These are phyloP conservation scores for Ciconia nigra DNA, from an alignment of 2,797 vertebrate genomes.

Conservation along the genomic window DNA sequence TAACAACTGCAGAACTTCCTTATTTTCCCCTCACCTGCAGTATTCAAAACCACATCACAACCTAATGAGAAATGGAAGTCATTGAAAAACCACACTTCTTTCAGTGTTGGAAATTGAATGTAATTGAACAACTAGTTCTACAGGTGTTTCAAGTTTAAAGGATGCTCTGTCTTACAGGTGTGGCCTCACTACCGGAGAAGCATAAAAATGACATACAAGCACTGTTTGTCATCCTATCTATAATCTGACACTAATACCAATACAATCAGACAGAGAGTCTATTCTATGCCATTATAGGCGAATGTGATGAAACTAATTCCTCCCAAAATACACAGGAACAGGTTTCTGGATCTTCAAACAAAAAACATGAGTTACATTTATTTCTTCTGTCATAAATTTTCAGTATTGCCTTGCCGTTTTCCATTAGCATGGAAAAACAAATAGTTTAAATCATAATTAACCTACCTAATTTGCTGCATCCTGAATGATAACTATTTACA, in stretches of 20 bases:
- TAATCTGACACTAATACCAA: conserved; percentile 22
- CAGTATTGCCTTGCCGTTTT: not conserved
- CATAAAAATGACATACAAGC: not conserved
- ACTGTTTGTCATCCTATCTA: conserved; percentile 24
- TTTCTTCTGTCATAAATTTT: not conserved
- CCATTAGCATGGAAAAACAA: not conserved
- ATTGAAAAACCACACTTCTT: conserved; percentile 47
- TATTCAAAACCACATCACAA: conserved; percentile 33
- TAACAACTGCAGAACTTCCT: not conserved
- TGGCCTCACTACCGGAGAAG: not conserved
- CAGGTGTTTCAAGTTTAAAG: conserved; percentile 55
- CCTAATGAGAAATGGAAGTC: conserved; percentile 26
- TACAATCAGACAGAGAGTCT: not conserved
- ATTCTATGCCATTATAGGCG: not conserved
- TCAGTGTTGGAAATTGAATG: conserved; percentile 3
- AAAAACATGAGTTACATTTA: not conserved
- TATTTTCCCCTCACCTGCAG: conserved; percentile 35
- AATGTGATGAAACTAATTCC: not conserved
- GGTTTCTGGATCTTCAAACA: not conserved
- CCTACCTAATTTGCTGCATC: not conserved
- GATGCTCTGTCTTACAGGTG: conserved; percentile 37
- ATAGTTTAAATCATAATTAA: not conserved
- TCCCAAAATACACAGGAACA: not conserved
- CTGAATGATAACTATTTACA: not conserved
- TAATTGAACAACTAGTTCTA: conserved; percentile 51